These are phyloP conservation scores for Chionoecetes opilio DNA, from an alignment of 1,140 invertebrate genomes.

Conservation along the genomic window DNA sequence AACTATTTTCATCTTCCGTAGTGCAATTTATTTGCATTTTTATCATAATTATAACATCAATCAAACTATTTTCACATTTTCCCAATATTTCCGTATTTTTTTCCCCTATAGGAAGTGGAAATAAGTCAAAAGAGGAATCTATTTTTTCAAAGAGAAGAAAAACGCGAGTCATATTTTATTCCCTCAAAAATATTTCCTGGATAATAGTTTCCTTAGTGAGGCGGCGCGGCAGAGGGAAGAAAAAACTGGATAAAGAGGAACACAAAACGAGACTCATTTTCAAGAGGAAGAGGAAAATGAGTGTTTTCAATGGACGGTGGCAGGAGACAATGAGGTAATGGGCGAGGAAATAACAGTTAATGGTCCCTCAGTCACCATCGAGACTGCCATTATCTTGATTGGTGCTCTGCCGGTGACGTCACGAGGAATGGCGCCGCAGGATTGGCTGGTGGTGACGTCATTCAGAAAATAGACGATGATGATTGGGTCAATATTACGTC, in stretches of 20 bases:
- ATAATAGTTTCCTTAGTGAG: no score
- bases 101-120: not conserved
- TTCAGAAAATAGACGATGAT: not conserved
- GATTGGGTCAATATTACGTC: not conserved
- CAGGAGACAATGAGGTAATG: not conserved
- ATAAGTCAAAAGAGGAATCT: not conserved
- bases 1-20: slow-evolving; percentile 23
- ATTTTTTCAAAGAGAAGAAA: not conserved
- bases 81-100: not conserved
- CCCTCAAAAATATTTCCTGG: no score
- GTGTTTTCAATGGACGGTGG: not conserved
- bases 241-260: not conserved
- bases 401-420: not conserved
- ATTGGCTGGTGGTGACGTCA: not conserved
- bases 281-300: not conserved
- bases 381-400: not conserved
- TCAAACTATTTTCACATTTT: not conserved
- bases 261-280: not conserved
- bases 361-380: not conserved
- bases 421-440: not conserved
- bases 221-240: no score
- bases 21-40: not conserved
- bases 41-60: not conserved
- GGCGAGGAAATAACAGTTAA: not conserved
- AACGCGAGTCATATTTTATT: not conserved